Conservation (phyloP, 2,888 invertebrate genomes). For the Epistrophe eligans region DNA sequence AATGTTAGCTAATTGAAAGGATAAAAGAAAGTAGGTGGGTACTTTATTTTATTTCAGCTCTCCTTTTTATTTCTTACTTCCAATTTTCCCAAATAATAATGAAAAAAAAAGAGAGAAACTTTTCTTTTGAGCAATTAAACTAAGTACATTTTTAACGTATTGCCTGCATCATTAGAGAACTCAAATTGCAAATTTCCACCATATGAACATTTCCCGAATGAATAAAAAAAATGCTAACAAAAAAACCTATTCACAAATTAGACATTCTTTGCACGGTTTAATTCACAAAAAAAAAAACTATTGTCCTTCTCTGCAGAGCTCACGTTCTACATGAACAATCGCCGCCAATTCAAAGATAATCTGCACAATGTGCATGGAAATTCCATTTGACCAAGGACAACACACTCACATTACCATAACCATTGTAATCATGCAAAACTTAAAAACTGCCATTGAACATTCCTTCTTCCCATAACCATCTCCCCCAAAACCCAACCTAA, state of each 20-base stretch:
- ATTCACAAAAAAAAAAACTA: conserved; percentile 56
- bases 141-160: conserved; percentile 36
- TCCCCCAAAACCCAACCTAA: conserved; percentile 18
- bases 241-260: conserved; percentile 58
- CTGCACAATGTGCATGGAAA: conserved; percentile 70
- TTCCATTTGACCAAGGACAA: conserved; percentile 72
- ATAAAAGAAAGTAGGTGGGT: not conserved
- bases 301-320: conserved; percentile 38
- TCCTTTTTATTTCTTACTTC: not conserved
- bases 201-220: conserved; percentile 42
- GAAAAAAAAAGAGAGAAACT: not conserved
- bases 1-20: not conserved
- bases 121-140: conserved; percentile 33
- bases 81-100: not conserved
- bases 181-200: conserved; percentile 46
- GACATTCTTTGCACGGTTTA: conserved; percentile 58
- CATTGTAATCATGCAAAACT: conserved; percentile 72
- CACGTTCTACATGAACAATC: conserved; percentile 54
- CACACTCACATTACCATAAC: conserved; percentile 69
- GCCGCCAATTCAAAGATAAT: conserved; percentile 57
- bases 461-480: conserved; percentile 22
- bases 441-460: conserved; percentile 55
- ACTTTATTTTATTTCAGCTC: not conserved
- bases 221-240: conserved; percentile 1
- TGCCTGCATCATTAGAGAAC: conserved; percentile 54